These are phyloP conservation scores for Caracal caracal DNA, from an alignment of 2,113 vertebrate genomes.

Conservation along the genomic window DNA sequence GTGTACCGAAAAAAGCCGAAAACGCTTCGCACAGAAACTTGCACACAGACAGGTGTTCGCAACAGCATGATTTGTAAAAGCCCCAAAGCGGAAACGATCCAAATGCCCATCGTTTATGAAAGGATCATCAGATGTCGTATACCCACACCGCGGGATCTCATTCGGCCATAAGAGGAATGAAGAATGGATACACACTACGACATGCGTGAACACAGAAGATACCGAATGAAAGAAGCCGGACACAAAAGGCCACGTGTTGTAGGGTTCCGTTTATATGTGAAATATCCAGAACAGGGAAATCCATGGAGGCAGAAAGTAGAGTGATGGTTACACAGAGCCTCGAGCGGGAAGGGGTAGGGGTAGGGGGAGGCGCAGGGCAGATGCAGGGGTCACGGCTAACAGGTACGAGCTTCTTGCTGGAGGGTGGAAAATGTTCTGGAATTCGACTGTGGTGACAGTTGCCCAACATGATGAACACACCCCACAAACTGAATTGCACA, in stretches of 20 bases:
- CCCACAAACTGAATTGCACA: neutral
- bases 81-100: neutral
- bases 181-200: neutral
- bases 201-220: neutral
- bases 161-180: neutral
- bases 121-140: neutral
- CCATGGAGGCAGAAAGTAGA: neutral
- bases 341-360: neutral
- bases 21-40: neutral
- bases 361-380: rapidly evolving
- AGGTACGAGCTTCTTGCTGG: neutral
- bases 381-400: neutral
- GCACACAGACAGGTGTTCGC: neutral
- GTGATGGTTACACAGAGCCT: rapidly evolving
- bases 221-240: neutral
- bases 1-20: neutral
- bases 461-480: neutral
- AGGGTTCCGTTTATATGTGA: neutral
- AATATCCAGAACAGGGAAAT: neutral
- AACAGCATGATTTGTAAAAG: neutral
- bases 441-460: neutral
- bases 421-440: neutral
- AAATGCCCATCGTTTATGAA: neutral
- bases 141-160: neutral
- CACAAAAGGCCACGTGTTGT: neutral